These are phyloP conservation scores for Heliconius hortense DNA, from an alignment of 2,888 invertebrate genomes.

Conservation along the genomic window DNA sequence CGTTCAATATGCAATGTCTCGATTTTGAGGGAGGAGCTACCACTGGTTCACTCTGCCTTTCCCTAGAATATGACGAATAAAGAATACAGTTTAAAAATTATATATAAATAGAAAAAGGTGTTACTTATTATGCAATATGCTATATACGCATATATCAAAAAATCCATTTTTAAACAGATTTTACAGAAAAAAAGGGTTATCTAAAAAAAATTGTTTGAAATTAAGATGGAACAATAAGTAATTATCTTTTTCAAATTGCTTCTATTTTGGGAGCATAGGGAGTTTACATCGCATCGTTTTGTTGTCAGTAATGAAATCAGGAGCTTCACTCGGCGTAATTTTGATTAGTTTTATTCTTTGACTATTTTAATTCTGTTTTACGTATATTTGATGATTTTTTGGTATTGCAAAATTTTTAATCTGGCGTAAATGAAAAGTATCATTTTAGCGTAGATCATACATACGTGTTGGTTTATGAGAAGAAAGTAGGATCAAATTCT, in stretches of 20 bases:
- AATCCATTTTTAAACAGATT: too few relatives aligned
- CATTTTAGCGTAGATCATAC: not conserved
- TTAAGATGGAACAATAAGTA: not conserved
- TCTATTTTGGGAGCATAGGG: constrained; percentile 7
- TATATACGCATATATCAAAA: not conserved
- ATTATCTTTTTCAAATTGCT: constrained; percentile 18
- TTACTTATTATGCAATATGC: too few relatives aligned
- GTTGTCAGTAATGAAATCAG: constrained; percentile 27
- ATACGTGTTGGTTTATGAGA: not conserved
- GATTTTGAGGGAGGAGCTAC: too few relatives aligned
- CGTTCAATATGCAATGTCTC: too few relatives aligned
- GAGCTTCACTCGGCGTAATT: constrained; percentile 23
- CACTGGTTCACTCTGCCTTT: too few relatives aligned
- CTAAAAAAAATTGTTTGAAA: not conserved
- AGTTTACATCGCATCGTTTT: constrained; percentile 27
- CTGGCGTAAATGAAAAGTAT: not conserved
- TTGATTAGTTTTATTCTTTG: constrained; percentile 30
- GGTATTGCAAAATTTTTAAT: too few relatives aligned
- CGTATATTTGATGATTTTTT: too few relatives aligned
- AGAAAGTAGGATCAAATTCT: not conserved
- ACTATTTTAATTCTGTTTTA: constrained; percentile 21
- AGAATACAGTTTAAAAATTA: too few relatives aligned
- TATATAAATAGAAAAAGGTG: too few relatives aligned
- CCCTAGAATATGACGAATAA: too few relatives aligned
- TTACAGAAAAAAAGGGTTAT: too few relatives aligned